Conservation (phyloP, 2,797 vertebrate genomes). For the Hyperoplus immaculatus region DNA sequence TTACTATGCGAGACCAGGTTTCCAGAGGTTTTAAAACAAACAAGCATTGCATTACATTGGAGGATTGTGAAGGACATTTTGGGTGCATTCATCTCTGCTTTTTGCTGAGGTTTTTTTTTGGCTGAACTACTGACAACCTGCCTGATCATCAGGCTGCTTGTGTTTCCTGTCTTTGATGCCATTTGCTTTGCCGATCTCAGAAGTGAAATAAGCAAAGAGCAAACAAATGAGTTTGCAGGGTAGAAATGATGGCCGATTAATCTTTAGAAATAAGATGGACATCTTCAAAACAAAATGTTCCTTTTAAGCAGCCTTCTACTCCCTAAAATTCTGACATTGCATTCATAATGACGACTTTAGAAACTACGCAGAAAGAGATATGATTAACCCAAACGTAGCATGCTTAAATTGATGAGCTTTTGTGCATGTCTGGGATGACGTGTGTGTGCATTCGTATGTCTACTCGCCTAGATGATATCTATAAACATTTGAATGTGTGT, state of each 20-base stretch:
- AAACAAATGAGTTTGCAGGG: neutral
- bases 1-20: too few relatives aligned
- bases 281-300: neutral
- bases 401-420: too few relatives aligned
- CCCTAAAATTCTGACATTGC: neutral
- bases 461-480: conserved; percentile 17
- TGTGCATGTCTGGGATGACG: neutral
- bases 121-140: neutral
- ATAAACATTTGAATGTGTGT: conserved; percentile 23
- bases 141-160: neutral
- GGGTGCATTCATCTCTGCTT: neutral
- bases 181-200: conserved; percentile 1
- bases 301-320: fast-evolving
- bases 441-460: conserved; percentile 20
- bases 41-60: neutral
- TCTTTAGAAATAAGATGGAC: neutral
- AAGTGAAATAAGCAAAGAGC: conserved; percentile 16
- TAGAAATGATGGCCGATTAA: neutral
- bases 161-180: conserved; percentile 10
- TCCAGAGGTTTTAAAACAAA: too few relatives aligned
- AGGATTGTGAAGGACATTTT: neutral
- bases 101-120: neutral
- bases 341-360: too few relatives aligned
- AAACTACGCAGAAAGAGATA: neutral
- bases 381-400: neutral